Base-by-base conservation (phyloP, 2,888 invertebrate species). In the Thalpophila matura region DNA sequence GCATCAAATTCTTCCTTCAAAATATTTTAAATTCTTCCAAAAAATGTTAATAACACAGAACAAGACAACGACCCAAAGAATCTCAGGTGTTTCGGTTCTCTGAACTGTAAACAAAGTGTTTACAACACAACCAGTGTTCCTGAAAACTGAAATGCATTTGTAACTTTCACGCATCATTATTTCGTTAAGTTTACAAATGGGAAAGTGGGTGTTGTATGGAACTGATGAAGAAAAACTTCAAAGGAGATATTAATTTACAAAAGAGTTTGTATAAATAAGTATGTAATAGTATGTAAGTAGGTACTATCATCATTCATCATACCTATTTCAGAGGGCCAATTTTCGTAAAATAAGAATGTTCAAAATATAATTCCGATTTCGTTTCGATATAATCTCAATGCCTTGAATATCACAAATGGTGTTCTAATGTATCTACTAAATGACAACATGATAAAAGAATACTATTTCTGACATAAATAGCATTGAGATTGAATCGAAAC, bases 131-230 rank as follows among this genome's bases (percentile, higher is more conserved):
- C 26, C 50, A 26, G 22, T 29, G 18, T 50, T 58, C 47, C 61
- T 71, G 61, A 66, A 71, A 66, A 61, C 56, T 71, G 61, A 71
- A 56, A 71, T 54, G 46, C 60, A 66, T 70, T 71, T 56, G 71
- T 71, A n/a, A 60, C 71, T 37, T 66, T 71, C 71, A 61, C 38
- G 47, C 33, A 53, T 71, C 60, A 66, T 71, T 71, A 71, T 55
- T 45, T 42, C 3, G 29, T 64, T 58, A 27, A 59, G 27, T 10
- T 10, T 29, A 60, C 55, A 66, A 66, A 70, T 53, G 55, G 49
- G 33, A 69, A 63, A 57, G 49, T 37, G n/a, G 6, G 14, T 29
- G 27, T 5, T 51, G 60, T 50, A 33, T 22, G 18, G 7, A 68
- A 63, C 18, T 37, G 33, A 59, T 63, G 16, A 53, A 12, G 12